Percentiles rank a stretch among this genome's conserved stretches.
These are phyloP conservation scores for Drosophila kohkoa DNA, from an alignment of 1,140 invertebrate genomes.

Conservation along the genomic window DNA sequence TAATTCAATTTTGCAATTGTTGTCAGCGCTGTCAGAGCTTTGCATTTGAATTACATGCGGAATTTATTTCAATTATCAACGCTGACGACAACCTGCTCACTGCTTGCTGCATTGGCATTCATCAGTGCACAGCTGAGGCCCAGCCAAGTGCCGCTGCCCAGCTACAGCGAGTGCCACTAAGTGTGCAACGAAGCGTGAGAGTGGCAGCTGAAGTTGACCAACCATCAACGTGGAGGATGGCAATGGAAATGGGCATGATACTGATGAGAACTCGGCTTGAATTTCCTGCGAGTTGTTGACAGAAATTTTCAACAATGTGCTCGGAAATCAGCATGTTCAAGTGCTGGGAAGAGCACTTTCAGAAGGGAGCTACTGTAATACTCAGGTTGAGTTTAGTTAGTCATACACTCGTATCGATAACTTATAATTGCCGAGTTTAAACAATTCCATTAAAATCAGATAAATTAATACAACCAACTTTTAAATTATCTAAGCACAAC, in stretches of 20 bases:
- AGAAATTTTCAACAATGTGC: slow-evolving; percentile 53
- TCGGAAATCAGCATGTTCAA: slow-evolving; percentile 48
- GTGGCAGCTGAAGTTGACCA: slow-evolving; percentile 56
- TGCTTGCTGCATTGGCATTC: background rate
- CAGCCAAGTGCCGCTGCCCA: background rate
- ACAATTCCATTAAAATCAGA: too few species aligned
- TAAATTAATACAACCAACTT: background rate
- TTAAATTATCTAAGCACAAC: background rate
- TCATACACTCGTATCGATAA: background rate
- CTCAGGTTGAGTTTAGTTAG: slow-evolving; percentile 10
- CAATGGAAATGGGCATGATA: background rate
- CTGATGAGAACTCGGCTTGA: slow-evolving; percentile 42
- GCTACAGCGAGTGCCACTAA: slow-evolving; percentile 32
- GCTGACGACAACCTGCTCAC: slow-evolving; percentile 21
- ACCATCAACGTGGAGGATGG: slow-evolving; percentile 34
- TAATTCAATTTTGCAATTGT: slow-evolving; percentile 76
- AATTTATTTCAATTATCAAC: slow-evolving; percentile 77
- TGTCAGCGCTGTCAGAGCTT: slow-evolving; percentile 62
- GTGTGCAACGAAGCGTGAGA: slow-evolving; percentile 52
- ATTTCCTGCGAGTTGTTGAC: slow-evolving; percentile 50
- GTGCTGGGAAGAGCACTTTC: slow-evolving; percentile 41
- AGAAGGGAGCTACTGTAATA: slow-evolving; percentile 34
- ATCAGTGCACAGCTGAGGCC: background rate
- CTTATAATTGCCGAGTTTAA: too few species aligned
- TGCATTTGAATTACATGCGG: slow-evolving; percentile 66